phyloP scores from a whole-genome alignment of 2,797 vertebrate species.

The Rhabdomys pumilio region DNA sequence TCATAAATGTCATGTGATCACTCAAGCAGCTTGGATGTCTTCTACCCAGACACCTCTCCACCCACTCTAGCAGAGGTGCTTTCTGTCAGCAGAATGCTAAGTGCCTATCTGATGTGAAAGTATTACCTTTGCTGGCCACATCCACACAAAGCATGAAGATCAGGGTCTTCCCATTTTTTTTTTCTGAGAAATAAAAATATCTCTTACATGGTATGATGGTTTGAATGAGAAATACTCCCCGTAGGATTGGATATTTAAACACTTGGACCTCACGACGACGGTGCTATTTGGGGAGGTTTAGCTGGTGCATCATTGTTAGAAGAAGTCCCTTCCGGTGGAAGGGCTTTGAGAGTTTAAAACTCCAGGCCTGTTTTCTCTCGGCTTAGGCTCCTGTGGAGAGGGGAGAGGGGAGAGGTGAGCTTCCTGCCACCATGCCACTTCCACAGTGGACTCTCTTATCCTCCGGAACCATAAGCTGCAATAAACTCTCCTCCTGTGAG shows the following conservation, averaged over 20 bases:
- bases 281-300: background rate
- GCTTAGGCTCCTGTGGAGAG: background rate
- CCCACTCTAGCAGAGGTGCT: background rate
- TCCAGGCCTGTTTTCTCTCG: background rate
- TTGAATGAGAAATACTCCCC: background rate
- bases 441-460: too few species aligned
- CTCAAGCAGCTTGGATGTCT: constrained; percentile 68
- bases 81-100: constrained; percentile 53
- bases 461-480: background rate
- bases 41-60: constrained; percentile 51
- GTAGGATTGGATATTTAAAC: background rate
- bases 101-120: background rate
- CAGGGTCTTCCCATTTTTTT: constrained; percentile 46
- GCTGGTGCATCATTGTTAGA: background rate
- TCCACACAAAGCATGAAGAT: background rate
- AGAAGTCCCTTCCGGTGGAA: background rate
- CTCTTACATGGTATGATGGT: background rate
- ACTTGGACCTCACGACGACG: background rate
- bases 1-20: constrained; percentile 70
- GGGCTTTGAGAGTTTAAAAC: background rate
- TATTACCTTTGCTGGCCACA: constrained; percentile 48
- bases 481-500: background rate
- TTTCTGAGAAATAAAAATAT: constrained; percentile 23
- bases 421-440: background rate
- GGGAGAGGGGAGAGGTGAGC: too few species aligned